phyloP scores from a whole-genome alignment of 1,140 invertebrate genomes.

The Teleopsis dalmanni region DNA sequence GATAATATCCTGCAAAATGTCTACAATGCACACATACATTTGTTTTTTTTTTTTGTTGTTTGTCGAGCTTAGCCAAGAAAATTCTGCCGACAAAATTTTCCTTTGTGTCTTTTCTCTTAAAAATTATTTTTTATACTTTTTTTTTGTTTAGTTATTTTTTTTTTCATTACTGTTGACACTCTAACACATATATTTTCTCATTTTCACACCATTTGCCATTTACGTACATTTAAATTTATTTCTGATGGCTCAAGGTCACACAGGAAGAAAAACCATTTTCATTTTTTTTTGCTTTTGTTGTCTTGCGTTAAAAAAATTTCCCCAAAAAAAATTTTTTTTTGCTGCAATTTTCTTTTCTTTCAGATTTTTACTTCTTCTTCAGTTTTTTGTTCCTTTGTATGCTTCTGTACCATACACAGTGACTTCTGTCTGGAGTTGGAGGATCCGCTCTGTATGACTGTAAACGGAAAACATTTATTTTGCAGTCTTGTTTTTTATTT shows the following conservation, averaged over 20 bases:
- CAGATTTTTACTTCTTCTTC: not conserved
- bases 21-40: not conserved
- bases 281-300: conserved; percentile 18
- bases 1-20: not conserved
- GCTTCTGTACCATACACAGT: no score
- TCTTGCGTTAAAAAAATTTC: conserved; percentile 8
- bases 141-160: not conserved
- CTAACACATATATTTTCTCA: not conserved
- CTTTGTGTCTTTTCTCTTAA: not conserved
- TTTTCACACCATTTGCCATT: conserved; percentile 7
- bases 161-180: not conserved
- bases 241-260: conserved; percentile 12
- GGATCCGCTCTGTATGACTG: no score
- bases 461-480: no score
- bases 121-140: not conserved
- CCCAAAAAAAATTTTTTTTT: not conserved
- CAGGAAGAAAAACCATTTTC: conserved; percentile 13
- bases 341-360: not conserved
- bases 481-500: not conserved
- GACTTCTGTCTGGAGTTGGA: no score
- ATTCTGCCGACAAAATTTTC: not conserved
- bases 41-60: not conserved
- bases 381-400: not conserved
- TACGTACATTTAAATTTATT: conserved; percentile 7
- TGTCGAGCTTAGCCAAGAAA: not conserved